A percentile compares a stretch with the other conserved stretches of the same genome.
These are phyloP conservation scores for Melanotaenia pygmaea DNA, from an alignment of 2,797 vertebrate species.

Conservation along the genomic window DNA sequence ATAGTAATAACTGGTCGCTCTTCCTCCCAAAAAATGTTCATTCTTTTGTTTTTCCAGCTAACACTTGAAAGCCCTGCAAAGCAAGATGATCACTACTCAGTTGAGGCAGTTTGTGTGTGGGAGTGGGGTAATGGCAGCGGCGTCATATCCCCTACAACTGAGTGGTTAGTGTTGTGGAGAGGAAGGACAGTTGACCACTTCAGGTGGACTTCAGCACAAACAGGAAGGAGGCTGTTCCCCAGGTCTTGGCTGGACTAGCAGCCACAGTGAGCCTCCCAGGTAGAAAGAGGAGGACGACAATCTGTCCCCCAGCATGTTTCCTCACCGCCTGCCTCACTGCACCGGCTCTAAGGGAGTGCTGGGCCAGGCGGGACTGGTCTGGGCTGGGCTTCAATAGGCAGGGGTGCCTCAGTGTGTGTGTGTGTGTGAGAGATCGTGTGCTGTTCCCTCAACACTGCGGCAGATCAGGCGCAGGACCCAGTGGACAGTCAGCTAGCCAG, in stretches of 20 bases:
- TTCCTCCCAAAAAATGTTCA: too few relatives aligned
- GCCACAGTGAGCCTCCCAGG: slow-evolving; percentile 79
- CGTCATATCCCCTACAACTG: slow-evolving; percentile 49
- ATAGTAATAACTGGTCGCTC: too few relatives aligned
- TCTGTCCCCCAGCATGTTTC: slow-evolving; percentile 84
- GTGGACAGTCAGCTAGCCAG: slow-evolving; percentile 61
- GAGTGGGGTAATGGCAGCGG: slow-evolving; percentile 25
- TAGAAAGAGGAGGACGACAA: slow-evolving; percentile 82
- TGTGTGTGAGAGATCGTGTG: slow-evolving; percentile 28
- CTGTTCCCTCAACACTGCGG: slow-evolving; percentile 71
- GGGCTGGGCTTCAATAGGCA: slow-evolving; percentile 66
- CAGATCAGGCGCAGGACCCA: slow-evolving; percentile 69
- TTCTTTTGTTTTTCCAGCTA: too few relatives aligned
- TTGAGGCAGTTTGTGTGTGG: slow-evolving; percentile 42
- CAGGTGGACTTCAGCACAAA: slow-evolving; percentile 80
- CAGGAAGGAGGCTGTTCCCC: slow-evolving; percentile 81
- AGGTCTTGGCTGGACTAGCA: slow-evolving; percentile 79
- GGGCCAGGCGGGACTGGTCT: slow-evolving; percentile 70
- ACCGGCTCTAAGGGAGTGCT: slow-evolving; percentile 73
- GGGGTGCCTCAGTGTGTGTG: slow-evolving; percentile 45
- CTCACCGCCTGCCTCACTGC: slow-evolving; percentile 78
- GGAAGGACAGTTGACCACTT: slow-evolving; percentile 78
- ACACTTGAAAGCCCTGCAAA: not conserved
- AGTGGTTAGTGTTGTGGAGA: slow-evolving; percentile 50
- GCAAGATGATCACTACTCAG: slow-evolving; percentile 10